These are phyloP conservation scores for Scolopax rusticola DNA, from an alignment of 2,797 vertebrate genomes.

Conservation along the genomic window DNA sequence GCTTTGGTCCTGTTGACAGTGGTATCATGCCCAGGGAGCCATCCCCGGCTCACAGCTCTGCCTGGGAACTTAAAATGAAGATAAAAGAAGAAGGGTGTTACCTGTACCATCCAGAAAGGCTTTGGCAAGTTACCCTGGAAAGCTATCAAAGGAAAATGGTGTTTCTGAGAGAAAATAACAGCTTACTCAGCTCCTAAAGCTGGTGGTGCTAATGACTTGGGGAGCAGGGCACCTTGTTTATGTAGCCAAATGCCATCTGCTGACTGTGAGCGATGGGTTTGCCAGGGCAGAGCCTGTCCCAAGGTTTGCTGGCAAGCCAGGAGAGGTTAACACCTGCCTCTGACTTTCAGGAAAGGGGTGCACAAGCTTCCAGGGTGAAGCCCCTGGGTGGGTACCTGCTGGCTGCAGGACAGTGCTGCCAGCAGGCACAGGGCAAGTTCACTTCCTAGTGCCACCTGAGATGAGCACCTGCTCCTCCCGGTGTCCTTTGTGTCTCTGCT, in stretches of 20 bases:
- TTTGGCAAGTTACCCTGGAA: constrained; percentile 32
- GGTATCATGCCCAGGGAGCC: not conserved
- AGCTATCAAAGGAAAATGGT: constrained; percentile 2
- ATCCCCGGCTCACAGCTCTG: not conserved
- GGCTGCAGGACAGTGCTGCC: not conserved
- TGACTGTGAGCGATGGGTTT: not conserved
- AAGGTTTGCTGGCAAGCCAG: not conserved
- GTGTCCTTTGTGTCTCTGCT: not conserved
- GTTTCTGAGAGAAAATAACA: constrained; percentile 3
- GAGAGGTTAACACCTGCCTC: not conserved
- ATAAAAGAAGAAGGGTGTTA: constrained; percentile 56
- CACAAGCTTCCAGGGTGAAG: not conserved
- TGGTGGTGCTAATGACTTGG: not conserved
- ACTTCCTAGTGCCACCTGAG: not conserved
- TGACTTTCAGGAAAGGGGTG: not conserved
- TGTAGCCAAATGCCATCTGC: not conserved
- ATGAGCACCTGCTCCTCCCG: not conserved
- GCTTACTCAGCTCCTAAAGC: not conserved
- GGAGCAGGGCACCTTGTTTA: not conserved
- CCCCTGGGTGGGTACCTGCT: not conserved
- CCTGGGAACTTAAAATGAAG: not conserved
- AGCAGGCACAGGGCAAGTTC: not conserved
- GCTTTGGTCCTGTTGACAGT: not conserved
- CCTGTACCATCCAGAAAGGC: not conserved
- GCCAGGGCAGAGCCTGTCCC: not conserved